Conservation (phyloP, 2,797 vertebrate genomes). For the Acrossocheilus fasciatus region DNA sequence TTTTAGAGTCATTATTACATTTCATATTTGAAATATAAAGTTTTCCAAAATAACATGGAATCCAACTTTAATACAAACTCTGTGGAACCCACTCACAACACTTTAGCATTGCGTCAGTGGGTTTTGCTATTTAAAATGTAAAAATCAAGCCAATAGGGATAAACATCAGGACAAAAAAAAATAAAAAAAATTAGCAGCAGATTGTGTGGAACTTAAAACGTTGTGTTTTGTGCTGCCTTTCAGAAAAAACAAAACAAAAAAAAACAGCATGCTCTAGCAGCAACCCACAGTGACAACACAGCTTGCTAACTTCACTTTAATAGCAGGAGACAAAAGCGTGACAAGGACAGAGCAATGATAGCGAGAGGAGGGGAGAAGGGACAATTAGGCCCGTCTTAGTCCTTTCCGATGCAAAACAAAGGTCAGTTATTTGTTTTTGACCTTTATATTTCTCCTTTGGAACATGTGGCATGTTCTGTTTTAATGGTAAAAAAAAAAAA, state of each 20-base stretch:
- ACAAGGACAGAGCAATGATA: constrained; percentile 10
- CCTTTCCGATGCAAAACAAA: constrained; percentile 1
- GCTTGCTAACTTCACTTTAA: constrained; percentile 23
- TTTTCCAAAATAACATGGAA: background rate
- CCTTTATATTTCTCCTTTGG: background rate
- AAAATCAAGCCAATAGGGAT: background rate
- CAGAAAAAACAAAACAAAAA: background rate
- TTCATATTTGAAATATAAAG: too few species aligned
- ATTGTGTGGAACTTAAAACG: background rate
- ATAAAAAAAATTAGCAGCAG: background rate
- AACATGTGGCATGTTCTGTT: constrained; percentile 3
- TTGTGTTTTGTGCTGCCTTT: background rate
- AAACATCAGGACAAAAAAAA: background rate
- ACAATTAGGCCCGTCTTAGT: background rate
- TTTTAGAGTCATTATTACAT: background rate
- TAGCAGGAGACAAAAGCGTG: constrained; percentile 8
- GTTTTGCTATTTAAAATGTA: background rate
- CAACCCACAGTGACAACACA: constrained; percentile 28
- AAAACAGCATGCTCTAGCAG: background rate
- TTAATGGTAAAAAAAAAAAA: constrained; percentile 3
- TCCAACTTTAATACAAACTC: background rate
- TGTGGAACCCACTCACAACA: background rate
- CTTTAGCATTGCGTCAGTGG: background rate
- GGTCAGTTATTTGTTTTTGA: background rate
- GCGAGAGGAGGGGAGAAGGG: background rate